Percentiles rank a stretch among this genome's conserved stretches.
Evolutionary conservation across 2,888 invertebrate species (phyloP).

Genomic region (Volucella inanis): DNA sequence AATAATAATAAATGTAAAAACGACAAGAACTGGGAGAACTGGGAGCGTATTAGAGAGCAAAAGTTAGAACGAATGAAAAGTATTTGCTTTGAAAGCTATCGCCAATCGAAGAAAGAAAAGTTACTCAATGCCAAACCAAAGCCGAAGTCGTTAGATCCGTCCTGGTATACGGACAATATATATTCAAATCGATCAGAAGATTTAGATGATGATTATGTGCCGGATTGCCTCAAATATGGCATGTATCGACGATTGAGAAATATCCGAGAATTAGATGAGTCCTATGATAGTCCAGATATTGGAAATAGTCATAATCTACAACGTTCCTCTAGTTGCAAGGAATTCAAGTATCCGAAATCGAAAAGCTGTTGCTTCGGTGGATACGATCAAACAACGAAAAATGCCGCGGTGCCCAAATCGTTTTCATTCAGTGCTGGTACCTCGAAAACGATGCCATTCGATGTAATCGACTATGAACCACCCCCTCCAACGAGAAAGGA

Average conservation of each 20-base stretch:
- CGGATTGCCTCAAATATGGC: conserved; percentile 81
- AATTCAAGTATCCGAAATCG: conserved; percentile 82
- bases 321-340: conserved; percentile 82
- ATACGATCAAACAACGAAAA: conserved; percentile 79
- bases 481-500: conserved; percentile 81
- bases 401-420: conserved; percentile 82
- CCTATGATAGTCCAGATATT: conserved; percentile 77
- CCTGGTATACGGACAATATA: conserved; percentile 83
- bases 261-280: conserved; percentile 81
- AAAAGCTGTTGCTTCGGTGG: conserved; percentile 82
- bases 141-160: conserved; percentile 82
- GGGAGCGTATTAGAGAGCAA: conserved; percentile 83
- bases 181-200: conserved; percentile 83
- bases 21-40: conserved; percentile 83
- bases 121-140: conserved; percentile 80
- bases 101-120: conserved; percentile 82
- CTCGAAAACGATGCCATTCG: conserved; percentile 82
- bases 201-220: conserved; percentile 81
- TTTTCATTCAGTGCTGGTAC: conserved; percentile 82
- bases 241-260: conserved; percentile 80
- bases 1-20: conserved; percentile 78
- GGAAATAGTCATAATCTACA: conserved; percentile 79
- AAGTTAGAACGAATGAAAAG: conserved; percentile 83
- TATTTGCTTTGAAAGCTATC: conserved; percentile 83
- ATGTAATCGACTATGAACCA: conserved; percentile 82